phyloP scores from a whole-genome alignment of 2,113 vertebrate species.

The Suncus etruscus region DNA sequence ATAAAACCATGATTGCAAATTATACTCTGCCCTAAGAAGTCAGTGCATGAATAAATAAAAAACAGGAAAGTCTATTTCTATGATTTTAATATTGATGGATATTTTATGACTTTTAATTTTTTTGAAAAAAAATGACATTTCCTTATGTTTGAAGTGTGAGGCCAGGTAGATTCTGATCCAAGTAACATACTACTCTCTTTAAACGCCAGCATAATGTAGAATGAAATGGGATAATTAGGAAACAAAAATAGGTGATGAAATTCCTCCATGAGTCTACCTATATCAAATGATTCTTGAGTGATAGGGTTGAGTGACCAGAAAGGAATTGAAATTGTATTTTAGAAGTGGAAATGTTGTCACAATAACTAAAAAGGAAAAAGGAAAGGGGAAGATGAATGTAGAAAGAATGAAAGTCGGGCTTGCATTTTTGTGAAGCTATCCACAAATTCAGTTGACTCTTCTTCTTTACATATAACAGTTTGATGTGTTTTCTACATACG shows the following conservation, averaged over 20 bases:
- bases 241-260: conserved; percentile 75
- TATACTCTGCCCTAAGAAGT: not conserved
- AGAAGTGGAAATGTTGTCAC: not conserved
- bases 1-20: conserved; percentile 65
- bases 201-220: conserved; percentile 64
- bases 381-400: not conserved
- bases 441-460: not conserved
- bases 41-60: not conserved
- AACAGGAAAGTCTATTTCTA: conserved; percentile 70
- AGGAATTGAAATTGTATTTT: not conserved
- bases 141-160: conserved; percentile 65
- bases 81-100: conserved; percentile 70
- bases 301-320: not conserved
- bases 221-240: conserved; percentile 57
- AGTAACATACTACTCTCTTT: conserved; percentile 71
- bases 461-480: not conserved
- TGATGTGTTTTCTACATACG: not conserved
- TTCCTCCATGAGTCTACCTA: conserved; percentile 12
- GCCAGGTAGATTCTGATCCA: not conserved
- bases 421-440: not conserved
- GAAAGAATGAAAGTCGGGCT: not conserved
- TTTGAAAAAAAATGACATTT: conserved; percentile 71
- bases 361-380: too few relatives aligned
- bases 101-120: conserved; percentile 69
- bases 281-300: conserved; percentile 26